Evolutionary conservation across 2,113 vertebrate genomes (phyloP).

Genomic region (Lontra canadensis): DNA sequence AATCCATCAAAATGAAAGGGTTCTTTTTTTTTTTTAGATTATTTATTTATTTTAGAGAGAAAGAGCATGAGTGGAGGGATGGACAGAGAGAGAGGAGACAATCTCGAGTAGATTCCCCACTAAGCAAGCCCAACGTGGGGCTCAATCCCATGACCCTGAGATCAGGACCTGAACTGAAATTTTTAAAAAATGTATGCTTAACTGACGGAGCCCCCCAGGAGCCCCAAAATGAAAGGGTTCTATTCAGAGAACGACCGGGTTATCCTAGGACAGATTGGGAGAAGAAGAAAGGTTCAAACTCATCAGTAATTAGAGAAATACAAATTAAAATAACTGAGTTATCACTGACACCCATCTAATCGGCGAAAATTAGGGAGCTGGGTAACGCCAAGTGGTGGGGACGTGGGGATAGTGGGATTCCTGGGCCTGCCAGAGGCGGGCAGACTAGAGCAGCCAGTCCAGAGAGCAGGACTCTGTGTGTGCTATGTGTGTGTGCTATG

Average conservation of each 20-base stretch:
- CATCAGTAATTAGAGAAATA: background rate
- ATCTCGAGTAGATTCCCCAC: background rate
- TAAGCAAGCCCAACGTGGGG: background rate
- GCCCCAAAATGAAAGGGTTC: background rate
- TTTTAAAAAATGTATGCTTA: background rate
- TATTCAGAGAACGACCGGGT: background rate
- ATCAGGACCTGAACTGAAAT: background rate
- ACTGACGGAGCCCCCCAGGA: background rate
- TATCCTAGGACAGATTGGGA: background rate
- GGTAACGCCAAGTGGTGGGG: too few relatives aligned
- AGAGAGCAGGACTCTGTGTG: background rate
- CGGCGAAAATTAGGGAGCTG: background rate
- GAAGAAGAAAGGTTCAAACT: background rate
- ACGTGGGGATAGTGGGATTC: background rate
- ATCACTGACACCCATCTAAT: background rate
- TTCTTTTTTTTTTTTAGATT: background rate
- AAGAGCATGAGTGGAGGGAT: background rate
- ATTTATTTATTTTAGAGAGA: background rate
- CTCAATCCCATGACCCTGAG: background rate
- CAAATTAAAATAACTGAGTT: background rate
- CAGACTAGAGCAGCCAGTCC: background rate
- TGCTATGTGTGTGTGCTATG: too few relatives aligned
- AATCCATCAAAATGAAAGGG: background rate
- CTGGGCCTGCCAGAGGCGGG: background rate
- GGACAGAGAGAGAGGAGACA: background rate